Evolutionary conservation across 2,797 vertebrate genomes (phyloP).

Genomic region (Orestias chungarensis): DNA sequence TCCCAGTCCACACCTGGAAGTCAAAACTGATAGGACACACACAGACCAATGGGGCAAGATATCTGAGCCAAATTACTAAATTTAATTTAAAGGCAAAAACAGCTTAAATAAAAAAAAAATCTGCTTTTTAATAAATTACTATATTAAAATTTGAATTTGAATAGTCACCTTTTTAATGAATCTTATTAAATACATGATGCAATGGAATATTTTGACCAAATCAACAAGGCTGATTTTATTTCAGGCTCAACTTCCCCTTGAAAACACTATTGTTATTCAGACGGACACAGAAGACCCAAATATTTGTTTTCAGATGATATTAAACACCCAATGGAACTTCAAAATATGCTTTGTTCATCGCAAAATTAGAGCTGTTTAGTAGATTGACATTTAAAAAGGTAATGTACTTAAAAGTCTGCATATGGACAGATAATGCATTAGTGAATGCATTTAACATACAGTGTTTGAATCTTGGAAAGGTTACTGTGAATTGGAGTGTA

Average conservation of each 20-base stretch:
- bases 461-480: neutral
- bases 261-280: neutral
- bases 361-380: neutral
- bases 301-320: neutral
- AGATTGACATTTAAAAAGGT: too few species aligned
- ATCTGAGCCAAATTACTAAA: neutral
- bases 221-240: neutral
- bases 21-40: slow-evolving; percentile 20
- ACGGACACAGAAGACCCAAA: neutral
- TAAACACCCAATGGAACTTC: neutral
- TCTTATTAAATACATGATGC: neutral
- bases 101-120: neutral
- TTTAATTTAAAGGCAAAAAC: neutral
- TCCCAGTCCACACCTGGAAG: slow-evolving; percentile 35
- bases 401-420: neutral
- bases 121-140: neutral
- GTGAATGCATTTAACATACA: neutral
- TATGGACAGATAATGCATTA: neutral
- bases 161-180: neutral
- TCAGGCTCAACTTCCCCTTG: neutral
- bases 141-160: neutral
- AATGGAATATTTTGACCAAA: neutral
- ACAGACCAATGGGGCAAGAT: neutral
- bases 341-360: neutral
- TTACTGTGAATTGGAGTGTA: neutral